Base-by-base conservation (phyloP, 2,888 invertebrate genomes). In the Panopea generosa region DNA sequence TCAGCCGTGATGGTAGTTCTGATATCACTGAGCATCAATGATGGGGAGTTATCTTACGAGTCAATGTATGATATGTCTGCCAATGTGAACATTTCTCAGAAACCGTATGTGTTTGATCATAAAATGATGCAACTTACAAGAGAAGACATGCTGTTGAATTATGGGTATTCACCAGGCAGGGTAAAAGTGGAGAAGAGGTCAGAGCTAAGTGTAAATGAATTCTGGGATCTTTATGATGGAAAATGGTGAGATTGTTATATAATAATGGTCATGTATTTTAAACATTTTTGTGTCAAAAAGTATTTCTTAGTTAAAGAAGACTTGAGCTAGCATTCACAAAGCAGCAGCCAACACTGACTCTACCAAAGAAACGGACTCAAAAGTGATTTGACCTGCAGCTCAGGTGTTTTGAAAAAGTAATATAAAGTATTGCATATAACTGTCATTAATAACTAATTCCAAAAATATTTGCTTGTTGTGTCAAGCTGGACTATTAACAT, bases 181-280 rank as follows among this genome's bases (percentile, higher is more conserved):
- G 45, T 6, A 45, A 73, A 65, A 9, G 83, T 92, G 4, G 91
- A 92, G 61, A 86, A 87, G 47, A 67, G 91, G 33, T 82, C 77
- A 0, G 69, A 82, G 6, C 80, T 92, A 26, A 84, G 86, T 4
- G 65, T 91, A 16, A 77, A 90, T 52, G 92, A 92, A 75, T 92
- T 90, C 82, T 81, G 83, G 66, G 91, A 91, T 71, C 81, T 91
- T 16, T 92, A 92, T 79, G 91, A 92, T 84, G 89, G 87, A 24
- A 91, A 91, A 84, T 92, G 92, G 92, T 92, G 76, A 72, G 84
- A 75, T 33, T 7, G 11, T 33, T 33, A 33, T 11, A n/a, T n/a
- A n/a, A n/a, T n/a, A n/a, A n/a, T n/a, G n/a, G n/a, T n/a, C n/a
- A n/a, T n/a, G n/a, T n/a, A n/a, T n/a, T n/a, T n/a, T n/a, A n/a